These are phyloP conservation scores for Petrosia ficiformis DNA, from an alignment of 37 sponge, comb jelly and placozoan genomes.

Conservation along the genomic window DNA sequence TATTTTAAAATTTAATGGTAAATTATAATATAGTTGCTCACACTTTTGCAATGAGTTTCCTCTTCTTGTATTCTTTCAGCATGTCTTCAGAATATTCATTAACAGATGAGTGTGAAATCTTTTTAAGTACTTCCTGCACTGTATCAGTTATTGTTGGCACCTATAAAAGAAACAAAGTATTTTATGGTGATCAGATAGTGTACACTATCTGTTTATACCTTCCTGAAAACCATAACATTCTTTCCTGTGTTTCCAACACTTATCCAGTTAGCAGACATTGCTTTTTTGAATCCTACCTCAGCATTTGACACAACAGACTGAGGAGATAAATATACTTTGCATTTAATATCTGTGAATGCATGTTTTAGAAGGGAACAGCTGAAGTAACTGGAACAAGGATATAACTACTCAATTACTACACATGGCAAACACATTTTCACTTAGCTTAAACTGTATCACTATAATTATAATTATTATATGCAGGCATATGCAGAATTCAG, in stretches of 20 bases:
- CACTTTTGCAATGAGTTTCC: slow-evolving; percentile 80
- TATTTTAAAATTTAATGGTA: not conserved
- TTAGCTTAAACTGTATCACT: too few relatives aligned
- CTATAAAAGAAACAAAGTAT: slow-evolving; percentile 9
- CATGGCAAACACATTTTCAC: too few relatives aligned
- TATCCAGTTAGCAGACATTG: slow-evolving; percentile 96
- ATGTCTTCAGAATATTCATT: slow-evolving; percentile 32
- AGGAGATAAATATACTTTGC: too few relatives aligned
- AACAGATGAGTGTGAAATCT: slow-evolving; percentile 3
- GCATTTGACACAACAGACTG: too few relatives aligned
- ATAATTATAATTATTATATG: too few relatives aligned
- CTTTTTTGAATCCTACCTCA: slow-evolving; percentile 96
- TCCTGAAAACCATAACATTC: too few relatives aligned
- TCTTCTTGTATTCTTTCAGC: slow-evolving; percentile 87
- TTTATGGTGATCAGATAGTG: slow-evolving; percentile 76
- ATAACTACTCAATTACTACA: too few relatives aligned
- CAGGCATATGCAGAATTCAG: too few relatives aligned
- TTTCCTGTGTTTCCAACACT: slow-evolving; percentile 49
- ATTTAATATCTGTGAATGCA: too few relatives aligned
- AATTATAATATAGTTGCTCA: slow-evolving; percentile 2
- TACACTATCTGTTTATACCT: too few relatives aligned
- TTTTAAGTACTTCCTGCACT: slow-evolving; percentile 65
- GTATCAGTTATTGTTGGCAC: slow-evolving; percentile 58
- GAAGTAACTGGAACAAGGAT: too few relatives aligned
- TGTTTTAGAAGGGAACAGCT: too few relatives aligned